A percentile compares a stretch with the other conserved stretches of the same genome.
Evolutionary conservation across 2,888 invertebrate species (phyloP).

Genomic region (Coenonympha arcania): DNA sequence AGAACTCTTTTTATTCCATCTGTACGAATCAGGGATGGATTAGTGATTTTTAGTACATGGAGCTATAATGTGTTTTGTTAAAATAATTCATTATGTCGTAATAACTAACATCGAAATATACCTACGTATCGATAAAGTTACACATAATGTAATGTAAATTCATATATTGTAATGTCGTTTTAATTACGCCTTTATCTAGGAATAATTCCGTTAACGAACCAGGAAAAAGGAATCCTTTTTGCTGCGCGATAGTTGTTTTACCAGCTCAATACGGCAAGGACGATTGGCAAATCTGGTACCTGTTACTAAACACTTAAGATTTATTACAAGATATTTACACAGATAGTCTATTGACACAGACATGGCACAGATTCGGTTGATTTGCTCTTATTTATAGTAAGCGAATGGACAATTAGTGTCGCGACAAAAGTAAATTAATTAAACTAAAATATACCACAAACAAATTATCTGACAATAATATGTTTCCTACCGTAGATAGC

Average conservation of each 20-base stretch:
- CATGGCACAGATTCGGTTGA: conserved; percentile 2
- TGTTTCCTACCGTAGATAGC: no score
- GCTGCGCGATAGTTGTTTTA: conserved; percentile 6
- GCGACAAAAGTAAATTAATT: neutral
- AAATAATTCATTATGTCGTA: no score
- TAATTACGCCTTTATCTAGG: neutral
- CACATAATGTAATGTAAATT: no score
- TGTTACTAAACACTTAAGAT: conserved; percentile 7
- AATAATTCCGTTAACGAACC: neutral
- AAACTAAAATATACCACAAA: neutral
- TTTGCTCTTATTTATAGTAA: neutral
- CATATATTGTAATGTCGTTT: neutral
- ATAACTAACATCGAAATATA: no score
- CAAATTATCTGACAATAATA: no score
- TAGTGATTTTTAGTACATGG: no score
- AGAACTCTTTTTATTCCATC: no score
- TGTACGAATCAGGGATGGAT: no score
- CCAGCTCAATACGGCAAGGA: conserved; percentile 3
- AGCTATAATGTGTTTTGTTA: no score
- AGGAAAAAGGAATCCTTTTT: conserved; percentile 2
- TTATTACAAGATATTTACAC: conserved; percentile 6
- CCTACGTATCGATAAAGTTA: no score
- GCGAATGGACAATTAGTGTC: conserved; percentile 7
- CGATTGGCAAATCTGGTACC: conserved; percentile 8
- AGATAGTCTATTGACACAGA: conserved; percentile 7